phyloP scores from a whole-genome alignment of 2,888 invertebrate species.

The Tanytarsus gracilentus region DNA sequence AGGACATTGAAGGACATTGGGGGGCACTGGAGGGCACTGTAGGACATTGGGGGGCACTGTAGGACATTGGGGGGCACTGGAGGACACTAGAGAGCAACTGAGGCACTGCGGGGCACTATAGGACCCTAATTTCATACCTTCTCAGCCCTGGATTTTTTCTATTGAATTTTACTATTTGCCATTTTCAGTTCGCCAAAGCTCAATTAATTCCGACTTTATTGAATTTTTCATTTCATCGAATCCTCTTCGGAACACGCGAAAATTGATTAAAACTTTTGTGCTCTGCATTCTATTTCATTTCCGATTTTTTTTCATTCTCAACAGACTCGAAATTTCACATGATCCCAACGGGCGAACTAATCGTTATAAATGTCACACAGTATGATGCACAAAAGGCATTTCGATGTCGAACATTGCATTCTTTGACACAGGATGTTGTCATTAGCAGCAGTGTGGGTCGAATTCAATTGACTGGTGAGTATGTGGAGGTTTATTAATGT shows the following conservation, averaged over 20 bases:
- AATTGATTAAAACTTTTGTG: not conserved
- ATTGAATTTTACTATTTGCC: no score
- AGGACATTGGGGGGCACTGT: no score
- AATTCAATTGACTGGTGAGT: slow-evolving; percentile 49
- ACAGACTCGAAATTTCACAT: slow-evolving; percentile 52
- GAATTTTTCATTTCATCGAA: no score
- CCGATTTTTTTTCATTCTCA: not conserved
- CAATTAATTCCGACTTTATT: no score
- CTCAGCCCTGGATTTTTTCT: no score
- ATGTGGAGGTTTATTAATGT: not conserved
- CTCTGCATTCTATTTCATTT: not conserved
- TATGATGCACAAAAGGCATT: slow-evolving; percentile 49
- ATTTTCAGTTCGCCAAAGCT: no score
- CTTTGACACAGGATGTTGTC: slow-evolving; percentile 51
- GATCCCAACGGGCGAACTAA: slow-evolving; percentile 50
- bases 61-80: no score
- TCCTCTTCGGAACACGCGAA: not conserved
- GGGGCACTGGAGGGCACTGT: no score
- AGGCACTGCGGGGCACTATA: no score
- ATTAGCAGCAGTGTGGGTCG: slow-evolving; percentile 50
- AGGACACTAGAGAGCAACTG: no score
- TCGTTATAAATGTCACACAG: slow-evolving; percentile 51
- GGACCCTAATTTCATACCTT: no score
- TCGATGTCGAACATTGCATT: slow-evolving; percentile 52
- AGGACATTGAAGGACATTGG: no score